phyloP scores from a whole-genome alignment of 92 coral and sea anemone species.

The Zoanthus sansibaricus region DNA sequence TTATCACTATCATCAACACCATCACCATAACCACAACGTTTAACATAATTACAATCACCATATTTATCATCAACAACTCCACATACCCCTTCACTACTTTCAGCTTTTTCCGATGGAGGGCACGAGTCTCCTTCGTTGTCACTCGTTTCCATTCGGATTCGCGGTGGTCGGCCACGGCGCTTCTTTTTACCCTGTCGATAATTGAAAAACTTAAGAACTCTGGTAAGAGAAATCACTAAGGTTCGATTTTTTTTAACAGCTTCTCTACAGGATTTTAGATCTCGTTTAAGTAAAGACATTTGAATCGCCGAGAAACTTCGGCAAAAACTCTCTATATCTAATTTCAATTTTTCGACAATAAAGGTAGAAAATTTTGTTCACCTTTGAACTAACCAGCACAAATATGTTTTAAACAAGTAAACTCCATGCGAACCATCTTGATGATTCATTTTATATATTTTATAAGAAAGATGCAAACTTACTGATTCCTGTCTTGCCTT shows the following conservation, averaged over 20 bases:
- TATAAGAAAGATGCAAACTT: background rate
- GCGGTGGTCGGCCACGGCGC: conserved; percentile 93
- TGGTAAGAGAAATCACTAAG: too few relatives aligned
- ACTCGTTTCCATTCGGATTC: conserved; percentile 74
- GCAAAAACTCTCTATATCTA: too few relatives aligned
- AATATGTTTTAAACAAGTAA: too few relatives aligned
- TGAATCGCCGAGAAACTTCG: too few relatives aligned
- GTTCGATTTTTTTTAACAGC: too few relatives aligned
- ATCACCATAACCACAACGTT: background rate
- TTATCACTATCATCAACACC: background rate
- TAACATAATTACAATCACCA: background rate
- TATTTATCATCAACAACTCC: background rate
- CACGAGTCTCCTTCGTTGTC: conserved; percentile 87
- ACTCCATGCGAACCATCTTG: background rate
- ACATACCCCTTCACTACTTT: conserved; percentile 84
- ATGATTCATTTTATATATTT: background rate
- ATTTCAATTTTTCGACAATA: too few relatives aligned
- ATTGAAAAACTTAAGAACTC: background rate
- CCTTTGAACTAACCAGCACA: too few relatives aligned
- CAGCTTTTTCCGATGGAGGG: conserved; percentile 89
- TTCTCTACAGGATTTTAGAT: too few relatives aligned
- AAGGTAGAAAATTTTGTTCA: too few relatives aligned
- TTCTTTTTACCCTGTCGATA: conserved; percentile 66
- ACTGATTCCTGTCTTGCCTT: conserved; percentile 73
- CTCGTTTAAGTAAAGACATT: too few relatives aligned